Base-by-base conservation (phyloP, 1,140 invertebrate species). In the Orchesella cincta region DNA sequence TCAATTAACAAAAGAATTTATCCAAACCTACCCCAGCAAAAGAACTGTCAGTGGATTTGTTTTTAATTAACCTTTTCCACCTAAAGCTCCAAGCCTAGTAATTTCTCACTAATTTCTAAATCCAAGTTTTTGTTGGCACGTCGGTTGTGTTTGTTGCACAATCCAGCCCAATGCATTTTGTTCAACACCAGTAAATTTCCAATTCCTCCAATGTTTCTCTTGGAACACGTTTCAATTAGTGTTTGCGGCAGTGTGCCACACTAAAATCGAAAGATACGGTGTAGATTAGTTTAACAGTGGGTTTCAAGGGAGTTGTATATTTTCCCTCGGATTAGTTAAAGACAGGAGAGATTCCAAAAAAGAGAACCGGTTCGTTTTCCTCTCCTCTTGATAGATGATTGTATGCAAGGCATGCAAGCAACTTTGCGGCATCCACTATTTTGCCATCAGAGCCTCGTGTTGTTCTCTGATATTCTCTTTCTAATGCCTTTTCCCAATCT, bases 271-370 rank as follows among this genome's bases (percentile, higher is more conserved):
- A 12, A 46, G 39, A 46, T 46, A 20, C 39, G 20, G 39, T 46
- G 39, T n/a, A n/a, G n/a, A 20, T 46, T 46, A 46, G 54, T n/a
- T 28, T 62, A 62, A 5, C 39, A 46, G 39, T 46, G 20, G 39
- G 18, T 46, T 18, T 46, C 62, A 67, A 67, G 62, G 62, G 62
- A 67, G 62, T 23, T 31, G 62, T 67, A 67, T 67, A 67, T 67
- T 67, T 62, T 67, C 62, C 62, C 31, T 8, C 33, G 62, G 62
- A 67, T 67, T 67, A 67, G 62, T 67, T 67, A 31, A 31, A 36
- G 26, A 64, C 39, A 67, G 26, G 73, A 75, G 74, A 62, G 74
- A 39, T n/a, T n/a, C n/a, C n/a, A n/a, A n/a, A n/a, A n/a, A 77
- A 62, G 31, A 51, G 23, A 67, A 67, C 62, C 62, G 62, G 62